Evolutionary conservation across 2,113 vertebrate genomes (phyloP).

Genomic region (Sorex fumeus): DNA sequence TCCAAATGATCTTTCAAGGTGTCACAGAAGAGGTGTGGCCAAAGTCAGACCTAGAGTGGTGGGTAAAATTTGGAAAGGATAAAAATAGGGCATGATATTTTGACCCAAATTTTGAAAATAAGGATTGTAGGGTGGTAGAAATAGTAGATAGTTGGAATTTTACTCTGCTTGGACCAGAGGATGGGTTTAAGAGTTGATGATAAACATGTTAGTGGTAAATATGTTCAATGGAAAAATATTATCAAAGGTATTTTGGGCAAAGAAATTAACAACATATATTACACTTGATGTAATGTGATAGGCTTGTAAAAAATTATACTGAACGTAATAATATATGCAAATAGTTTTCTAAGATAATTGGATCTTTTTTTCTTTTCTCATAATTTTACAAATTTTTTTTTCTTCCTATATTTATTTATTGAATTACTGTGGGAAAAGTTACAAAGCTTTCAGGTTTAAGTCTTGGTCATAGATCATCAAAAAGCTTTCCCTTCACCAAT

Average conservation of each 20-base stretch:
- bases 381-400: too few species aligned
- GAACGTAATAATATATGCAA: neutral
- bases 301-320: neutral
- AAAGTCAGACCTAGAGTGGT: neutral
- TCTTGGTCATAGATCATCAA: too few species aligned
- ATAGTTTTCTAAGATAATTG: neutral
- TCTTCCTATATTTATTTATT: too few species aligned
- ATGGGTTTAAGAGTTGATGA: conserved; percentile 1
- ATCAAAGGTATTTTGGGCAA: neutral
- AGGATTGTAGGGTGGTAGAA: neutral
- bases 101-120: neutral
- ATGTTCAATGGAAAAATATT: neutral
- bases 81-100: neutral
- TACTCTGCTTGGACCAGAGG: neutral
- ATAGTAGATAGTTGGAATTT: neutral
- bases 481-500: too few species aligned
- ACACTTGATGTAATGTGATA: neutral
- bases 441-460: too few species aligned
- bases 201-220: neutral
- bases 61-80: neutral
- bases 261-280: neutral
- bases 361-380: too few species aligned
- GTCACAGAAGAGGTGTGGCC: neutral
- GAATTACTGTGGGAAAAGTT: too few species aligned
- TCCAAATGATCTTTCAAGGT: neutral